phyloP scores from a whole-genome alignment of 2,113 vertebrate genomes.

The Vimba vimba region DNA sequence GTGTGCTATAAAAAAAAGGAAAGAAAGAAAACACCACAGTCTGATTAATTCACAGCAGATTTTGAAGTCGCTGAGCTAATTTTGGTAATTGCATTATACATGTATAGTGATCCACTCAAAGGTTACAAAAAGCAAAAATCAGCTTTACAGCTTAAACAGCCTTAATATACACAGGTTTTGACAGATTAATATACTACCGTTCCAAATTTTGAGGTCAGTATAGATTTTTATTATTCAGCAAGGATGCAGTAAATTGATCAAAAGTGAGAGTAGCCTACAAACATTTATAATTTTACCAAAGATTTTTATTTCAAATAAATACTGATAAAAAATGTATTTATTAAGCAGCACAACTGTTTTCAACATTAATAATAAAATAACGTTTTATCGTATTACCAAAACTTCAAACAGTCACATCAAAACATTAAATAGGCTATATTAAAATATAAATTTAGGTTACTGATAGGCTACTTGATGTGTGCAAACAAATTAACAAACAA shows the following conservation, averaged over 20 bases:
- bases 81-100: neutral
- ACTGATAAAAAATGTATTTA: too few relatives aligned
- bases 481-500: too few relatives aligned
- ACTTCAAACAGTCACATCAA: too few relatives aligned
- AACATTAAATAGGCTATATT: too few relatives aligned
- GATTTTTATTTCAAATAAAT: neutral
- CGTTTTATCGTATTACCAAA: too few relatives aligned
- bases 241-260: neutral
- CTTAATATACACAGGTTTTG: neutral
- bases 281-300: neutral
- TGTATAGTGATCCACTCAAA: neutral
- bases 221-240: too few relatives aligned
- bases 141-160: neutral
- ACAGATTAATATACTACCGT: neutral
- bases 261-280: neutral
- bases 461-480: too few relatives aligned
- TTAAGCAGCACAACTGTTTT: neutral
- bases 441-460: too few relatives aligned
- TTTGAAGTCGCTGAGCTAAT: neutral
- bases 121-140: neutral
- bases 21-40: neutral
- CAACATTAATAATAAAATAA: neutral
- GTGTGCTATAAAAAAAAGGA: neutral
- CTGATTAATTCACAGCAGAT: neutral
- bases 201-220: neutral